Base-by-base conservation (phyloP, 37 sponge, comb jelly and placozoan genomes). In the Eunapius fragilis region DNA sequence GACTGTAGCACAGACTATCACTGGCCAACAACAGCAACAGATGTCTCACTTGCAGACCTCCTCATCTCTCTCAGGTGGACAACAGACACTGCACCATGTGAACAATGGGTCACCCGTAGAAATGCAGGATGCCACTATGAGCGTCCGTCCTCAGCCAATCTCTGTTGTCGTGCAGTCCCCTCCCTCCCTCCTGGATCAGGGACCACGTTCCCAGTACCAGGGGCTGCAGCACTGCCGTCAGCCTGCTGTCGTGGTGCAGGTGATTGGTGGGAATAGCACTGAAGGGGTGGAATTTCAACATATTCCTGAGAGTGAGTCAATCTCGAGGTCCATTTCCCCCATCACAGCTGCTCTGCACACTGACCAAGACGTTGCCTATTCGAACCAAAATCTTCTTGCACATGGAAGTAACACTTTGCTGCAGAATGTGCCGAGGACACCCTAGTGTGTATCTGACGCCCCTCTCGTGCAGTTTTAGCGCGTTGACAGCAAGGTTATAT, bases 31-130 rank as follows among this genome's bases (percentile, higher is more conserved):
- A n/a, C n/a, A n/a, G n/a, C n/a, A n/a, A n/a, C n/a, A n/a, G 24
- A 75, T 31, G 24, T 37, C 32, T 31, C 75, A 27, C 25, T 3
- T 37, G 32, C 75, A 75, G 75, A 5, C 74, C 3, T 22, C 27
- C 74, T 27, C 33, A 22, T 3, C 75, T 37, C 32, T 75, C 34
- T 36, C 75, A 5, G 78, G 78, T 34, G 78, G 78, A 2, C 86
- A 78, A 77, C 78, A 85, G 31, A 26, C 72, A 41, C 86, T 85
- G 35, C 86, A 78, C 48, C 76, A 84, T 50, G 75, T 84, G 17
- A 58, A 17, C 22, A 19, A 58, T 58, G 14, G 14, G 19, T 19
- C 58, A 2, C 19, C 58, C 17, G 22, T 58, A 17, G 58, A 58
- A 17, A 58, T 58, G 58, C 58, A 58, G 14, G 58, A 58, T 58